Percentiles rank a stretch among this genome's conserved stretches.
phyloP scores from a whole-genome alignment of 2,797 vertebrate genomes.

The Crax fasciolata region DNA sequence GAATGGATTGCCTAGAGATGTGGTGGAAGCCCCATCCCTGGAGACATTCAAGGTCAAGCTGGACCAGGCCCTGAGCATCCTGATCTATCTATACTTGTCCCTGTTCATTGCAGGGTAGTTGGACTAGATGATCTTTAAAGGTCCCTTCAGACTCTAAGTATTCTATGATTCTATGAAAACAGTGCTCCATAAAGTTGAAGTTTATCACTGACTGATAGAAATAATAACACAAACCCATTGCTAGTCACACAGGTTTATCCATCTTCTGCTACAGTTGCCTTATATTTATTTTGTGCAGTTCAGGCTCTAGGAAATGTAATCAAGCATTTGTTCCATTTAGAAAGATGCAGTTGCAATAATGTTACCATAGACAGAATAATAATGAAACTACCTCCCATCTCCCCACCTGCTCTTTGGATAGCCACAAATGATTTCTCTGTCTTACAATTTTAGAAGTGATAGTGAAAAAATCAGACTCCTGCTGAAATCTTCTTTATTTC shows the following conservation, averaged over 20 bases:
- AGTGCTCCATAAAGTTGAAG: background rate
- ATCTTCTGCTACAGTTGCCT: background rate
- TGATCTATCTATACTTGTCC: too few relatives aligned
- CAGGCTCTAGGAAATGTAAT: background rate
- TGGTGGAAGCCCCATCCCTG: too few relatives aligned
- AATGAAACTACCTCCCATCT: background rate
- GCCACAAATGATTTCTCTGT: background rate
- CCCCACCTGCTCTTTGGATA: background rate
- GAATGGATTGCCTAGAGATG: too few relatives aligned
- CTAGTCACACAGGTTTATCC: background rate
- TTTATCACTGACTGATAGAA: conserved; percentile 26
- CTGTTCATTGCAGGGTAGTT: too few relatives aligned
- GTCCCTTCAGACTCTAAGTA: too few relatives aligned
- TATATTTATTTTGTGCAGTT: background rate
- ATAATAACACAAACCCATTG: background rate
- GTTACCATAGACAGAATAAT: background rate
- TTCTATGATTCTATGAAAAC: background rate
- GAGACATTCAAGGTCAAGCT: too few relatives aligned
- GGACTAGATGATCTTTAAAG: too few relatives aligned
- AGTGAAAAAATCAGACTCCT: background rate
- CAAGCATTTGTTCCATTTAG: conserved; percentile 14
- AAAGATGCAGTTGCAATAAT: background rate
- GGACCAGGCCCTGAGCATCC: too few relatives aligned
- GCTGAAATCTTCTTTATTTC: background rate
- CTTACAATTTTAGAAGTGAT: background rate